phyloP scores from a whole-genome alignment of 2,888 invertebrate species.

The Bellardia pandia region DNA sequence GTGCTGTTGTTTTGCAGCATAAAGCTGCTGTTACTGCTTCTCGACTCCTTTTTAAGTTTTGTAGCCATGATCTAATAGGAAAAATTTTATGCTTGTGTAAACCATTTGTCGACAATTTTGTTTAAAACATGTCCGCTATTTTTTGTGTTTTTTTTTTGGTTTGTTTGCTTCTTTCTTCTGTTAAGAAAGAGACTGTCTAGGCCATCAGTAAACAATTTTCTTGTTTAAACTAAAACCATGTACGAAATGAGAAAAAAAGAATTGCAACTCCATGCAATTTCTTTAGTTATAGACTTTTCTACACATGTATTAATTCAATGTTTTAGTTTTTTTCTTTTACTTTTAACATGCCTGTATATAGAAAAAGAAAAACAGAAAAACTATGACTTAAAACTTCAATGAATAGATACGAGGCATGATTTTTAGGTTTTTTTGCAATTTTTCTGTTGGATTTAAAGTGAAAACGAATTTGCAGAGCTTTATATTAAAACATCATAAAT shows the following conservation, averaged over 20 bases:
- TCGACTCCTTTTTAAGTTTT: conserved; percentile 58
- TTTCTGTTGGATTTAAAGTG: not conserved
- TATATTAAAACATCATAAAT: not conserved
- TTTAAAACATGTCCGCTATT: conserved; percentile 77
- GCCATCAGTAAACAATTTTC: conserved; percentile 72
- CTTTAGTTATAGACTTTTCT: conserved; percentile 55
- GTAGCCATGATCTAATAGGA: conserved; percentile 65
- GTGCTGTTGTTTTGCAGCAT: conserved; percentile 21
- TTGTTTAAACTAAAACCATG: conserved; percentile 63
- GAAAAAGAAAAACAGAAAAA: conserved; percentile 29
- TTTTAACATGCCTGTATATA: conserved; percentile 47
- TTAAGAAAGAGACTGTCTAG: conserved; percentile 62
- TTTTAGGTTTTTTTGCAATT: conserved; percentile 28
- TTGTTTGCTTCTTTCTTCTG: conserved; percentile 9
- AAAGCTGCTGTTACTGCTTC: conserved; percentile 41
- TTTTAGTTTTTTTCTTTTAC: conserved; percentile 35
- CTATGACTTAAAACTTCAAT: conserved; percentile 58
- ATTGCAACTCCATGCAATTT: conserved; percentile 63
- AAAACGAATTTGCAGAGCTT: conserved; percentile 28
- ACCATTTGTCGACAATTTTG: conserved; percentile 84
- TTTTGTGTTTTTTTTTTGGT: conserved; percentile 30
- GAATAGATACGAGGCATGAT: conserved; percentile 48
- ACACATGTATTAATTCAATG: conserved; percentile 65
- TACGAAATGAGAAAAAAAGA: conserved; percentile 40
- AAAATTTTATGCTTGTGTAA: conserved; percentile 82